These are phyloP conservation scores for Phytoseiulus persimilis DNA, from an alignment of 2,888 invertebrate genomes.

Conservation along the genomic window DNA sequence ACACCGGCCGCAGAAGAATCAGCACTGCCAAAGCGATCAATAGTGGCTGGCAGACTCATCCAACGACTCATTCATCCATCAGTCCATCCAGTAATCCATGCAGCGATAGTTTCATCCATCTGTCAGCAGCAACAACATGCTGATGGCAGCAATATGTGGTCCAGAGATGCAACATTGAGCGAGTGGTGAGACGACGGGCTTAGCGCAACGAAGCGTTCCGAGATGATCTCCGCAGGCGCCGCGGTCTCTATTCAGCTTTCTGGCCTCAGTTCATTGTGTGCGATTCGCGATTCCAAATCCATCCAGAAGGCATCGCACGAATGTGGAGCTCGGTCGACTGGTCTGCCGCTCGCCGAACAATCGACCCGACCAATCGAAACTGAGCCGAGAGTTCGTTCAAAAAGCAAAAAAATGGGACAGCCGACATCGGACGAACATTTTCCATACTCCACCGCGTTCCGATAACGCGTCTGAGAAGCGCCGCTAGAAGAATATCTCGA, in stretches of 20 bases:
- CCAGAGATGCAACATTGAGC: background rate
- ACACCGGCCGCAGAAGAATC: background rate
- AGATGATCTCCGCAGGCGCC: constrained; percentile 32
- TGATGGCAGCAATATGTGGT: background rate
- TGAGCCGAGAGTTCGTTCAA: background rate
- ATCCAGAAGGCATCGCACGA: background rate
- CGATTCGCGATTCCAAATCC: background rate
- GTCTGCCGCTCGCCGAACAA: background rate
- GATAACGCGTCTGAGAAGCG: background rate
- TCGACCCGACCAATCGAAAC: background rate
- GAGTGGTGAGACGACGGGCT: constrained; percentile 6
- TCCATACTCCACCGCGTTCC: background rate
- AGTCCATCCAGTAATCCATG: background rate
- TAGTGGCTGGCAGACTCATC: background rate
- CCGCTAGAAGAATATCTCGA: too few relatives aligned
- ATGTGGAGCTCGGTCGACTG: background rate
- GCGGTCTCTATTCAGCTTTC: background rate
- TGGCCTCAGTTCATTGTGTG: background rate
- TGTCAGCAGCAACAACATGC: background rate
- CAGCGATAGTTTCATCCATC: constrained; percentile 12
- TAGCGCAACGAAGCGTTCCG: constrained; percentile 33
- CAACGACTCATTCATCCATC: background rate
- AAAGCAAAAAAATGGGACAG: background rate
- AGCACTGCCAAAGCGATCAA: background rate
- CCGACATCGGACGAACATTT: background rate